Evolutionary conservation across 2,797 vertebrate genomes (phyloP), one percentile per base, ranked within the genome.

Genomic region (Gadopsis bispinosus): DNA sequence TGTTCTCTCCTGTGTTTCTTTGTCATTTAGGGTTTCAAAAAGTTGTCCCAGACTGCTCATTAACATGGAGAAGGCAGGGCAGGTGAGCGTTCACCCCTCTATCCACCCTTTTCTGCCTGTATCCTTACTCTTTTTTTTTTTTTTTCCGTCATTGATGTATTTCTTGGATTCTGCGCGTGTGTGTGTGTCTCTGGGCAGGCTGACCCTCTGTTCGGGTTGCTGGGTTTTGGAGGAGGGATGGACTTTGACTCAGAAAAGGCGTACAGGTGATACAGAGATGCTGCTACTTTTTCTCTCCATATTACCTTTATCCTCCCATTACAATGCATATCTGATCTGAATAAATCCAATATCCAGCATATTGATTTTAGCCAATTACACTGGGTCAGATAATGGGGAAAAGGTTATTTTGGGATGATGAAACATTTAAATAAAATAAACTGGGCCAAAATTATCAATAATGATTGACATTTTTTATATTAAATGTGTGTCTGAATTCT

Each of bases 211-310:
- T 89, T 96, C 5, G 96, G 97, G 35, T 79, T 97, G 80, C 91
- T 98, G 54, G 96, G 95, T 56, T 95, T 97, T 0, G 96, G 96
- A 80, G 94, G 95, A 58, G 95, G 96, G 59, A 96, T 98, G 96
- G 97, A 98, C 91, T 98, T 98, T 73, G 96, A 98, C 81, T 98
- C 97, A 0, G 96, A 96, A 64, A 97, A 97, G 83, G 97, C 97
- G 0, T 98, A 98, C 94, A 96, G 97, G 97, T 96, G 33, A 87
- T 60, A 12, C 67, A 90, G 88, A 26, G 33, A 69, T 33, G 4
- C 31, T 45, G 29, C 2, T 11, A 3, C 55, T 63, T 31, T 26
- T 63, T 37, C 47, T 53, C 7, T n/a, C 2, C 7, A 1, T 35
- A 7, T 59, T 29, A 26, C 10, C 4, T 37, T 31, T 47, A 14